A percentile compares a stretch with the other conserved stretches of the same genome.
Conservation (phyloP, 2,888 invertebrate species). For the Adineta ricciae region DNA sequence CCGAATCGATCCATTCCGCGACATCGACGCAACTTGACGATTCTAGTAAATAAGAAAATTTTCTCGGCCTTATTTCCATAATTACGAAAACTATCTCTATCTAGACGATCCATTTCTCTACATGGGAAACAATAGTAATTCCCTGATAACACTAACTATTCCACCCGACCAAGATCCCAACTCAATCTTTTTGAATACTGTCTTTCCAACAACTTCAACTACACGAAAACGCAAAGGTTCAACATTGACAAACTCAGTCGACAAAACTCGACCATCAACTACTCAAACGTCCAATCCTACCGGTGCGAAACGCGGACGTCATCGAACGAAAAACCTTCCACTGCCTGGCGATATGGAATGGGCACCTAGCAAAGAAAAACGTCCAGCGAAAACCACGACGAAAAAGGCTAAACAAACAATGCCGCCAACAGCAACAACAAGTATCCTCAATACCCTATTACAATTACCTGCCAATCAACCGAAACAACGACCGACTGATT, state of each 20-base stretch:
- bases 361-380: not conserved
- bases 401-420: conserved; percentile 7
- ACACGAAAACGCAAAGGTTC: conserved; percentile 8
- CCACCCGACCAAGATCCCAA: conserved; percentile 12
- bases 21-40: not conserved
- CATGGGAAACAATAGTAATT: not conserved
- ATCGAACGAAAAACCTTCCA: not conserved
- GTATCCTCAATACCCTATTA: not conserved
- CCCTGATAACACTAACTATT: not conserved
- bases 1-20: not conserved
- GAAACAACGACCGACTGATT: not conserved
- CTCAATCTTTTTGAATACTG: not conserved
- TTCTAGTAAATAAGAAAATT: not conserved
- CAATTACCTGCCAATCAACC: conserved; percentile 9
- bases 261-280: not conserved
- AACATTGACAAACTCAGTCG: not conserved
- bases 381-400: not conserved
- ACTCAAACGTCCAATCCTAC: not conserved
- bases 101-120: conserved; percentile 3
- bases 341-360: not conserved
- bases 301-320: not conserved
- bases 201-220: not conserved
- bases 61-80: too few species aligned
- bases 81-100: too few species aligned
- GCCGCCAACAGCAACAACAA: not conserved